These are phyloP conservation scores for Sebastiscus tertius DNA, from an alignment of 2,797 vertebrate genomes.

Conservation along the genomic window DNA sequence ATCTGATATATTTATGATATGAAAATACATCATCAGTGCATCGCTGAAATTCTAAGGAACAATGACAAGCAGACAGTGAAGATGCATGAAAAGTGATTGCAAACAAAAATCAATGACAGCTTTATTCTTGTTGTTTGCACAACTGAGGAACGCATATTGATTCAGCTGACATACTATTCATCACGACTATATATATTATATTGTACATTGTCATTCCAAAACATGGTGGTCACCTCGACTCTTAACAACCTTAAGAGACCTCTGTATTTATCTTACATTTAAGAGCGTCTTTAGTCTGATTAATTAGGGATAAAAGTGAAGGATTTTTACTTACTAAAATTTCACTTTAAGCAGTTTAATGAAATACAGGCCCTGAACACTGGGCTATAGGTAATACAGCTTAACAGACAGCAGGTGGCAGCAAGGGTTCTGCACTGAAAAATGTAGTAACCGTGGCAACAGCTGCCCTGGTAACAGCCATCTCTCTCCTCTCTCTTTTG, in stretches of 20 bases:
- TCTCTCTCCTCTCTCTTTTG: conserved; percentile 78
- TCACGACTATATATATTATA: neutral
- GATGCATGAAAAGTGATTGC: neutral
- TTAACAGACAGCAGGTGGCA: conserved; percentile 74
- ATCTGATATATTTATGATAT: neutral
- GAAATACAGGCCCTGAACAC: neutral
- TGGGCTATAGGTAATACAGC: conserved; percentile 50
- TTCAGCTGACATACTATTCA: neutral
- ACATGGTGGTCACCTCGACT: neutral
- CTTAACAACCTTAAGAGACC: neutral
- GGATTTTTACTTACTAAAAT: neutral
- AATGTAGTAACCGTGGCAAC: conserved; percentile 82
- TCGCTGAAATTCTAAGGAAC: neutral
- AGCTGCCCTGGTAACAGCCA: conserved; percentile 83
- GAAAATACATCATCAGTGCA: neutral
- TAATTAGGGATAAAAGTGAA: neutral
- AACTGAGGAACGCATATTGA: too few species aligned
- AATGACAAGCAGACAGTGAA: neutral
- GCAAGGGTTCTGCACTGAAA: conserved; percentile 64
- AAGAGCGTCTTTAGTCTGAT: neutral
- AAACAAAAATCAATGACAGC: neutral
- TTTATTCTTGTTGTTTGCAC: neutral
- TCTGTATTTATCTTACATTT: neutral
- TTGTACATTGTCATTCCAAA: neutral
- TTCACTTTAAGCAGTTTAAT: neutral